phyloP scores from a whole-genome alignment of 2,113 vertebrate species.

The Oceanites oceanicus region DNA sequence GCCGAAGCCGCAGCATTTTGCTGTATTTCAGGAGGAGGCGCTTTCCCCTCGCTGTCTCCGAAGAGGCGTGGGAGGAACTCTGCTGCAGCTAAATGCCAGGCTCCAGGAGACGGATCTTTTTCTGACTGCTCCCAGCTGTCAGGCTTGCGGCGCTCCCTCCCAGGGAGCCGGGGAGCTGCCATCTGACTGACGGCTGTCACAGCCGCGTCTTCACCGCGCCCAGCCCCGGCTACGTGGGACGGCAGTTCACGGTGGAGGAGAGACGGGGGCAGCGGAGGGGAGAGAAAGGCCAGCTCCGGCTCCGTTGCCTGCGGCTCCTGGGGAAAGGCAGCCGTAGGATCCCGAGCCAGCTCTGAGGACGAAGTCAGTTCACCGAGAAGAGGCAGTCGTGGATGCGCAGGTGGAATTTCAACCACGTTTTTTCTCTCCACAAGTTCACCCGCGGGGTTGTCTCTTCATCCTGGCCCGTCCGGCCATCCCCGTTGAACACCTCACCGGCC shows the following conservation, averaged over 20 bases:
- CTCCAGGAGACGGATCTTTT: neutral
- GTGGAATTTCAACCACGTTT: no score
- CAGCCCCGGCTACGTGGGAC: neutral
- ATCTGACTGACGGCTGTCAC: neutral
- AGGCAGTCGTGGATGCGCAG: no score
- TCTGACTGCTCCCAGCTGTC: neutral
- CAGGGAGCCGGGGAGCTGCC: neutral
- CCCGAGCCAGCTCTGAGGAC: no score
- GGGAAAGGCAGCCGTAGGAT: no score
- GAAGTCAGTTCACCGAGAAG: no score
- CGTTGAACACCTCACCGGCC: neutral
- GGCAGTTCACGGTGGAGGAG: no score
- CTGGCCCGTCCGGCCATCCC: neutral
- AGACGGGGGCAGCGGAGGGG: no score
- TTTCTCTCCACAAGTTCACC: no score
- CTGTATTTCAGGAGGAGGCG: neutral
- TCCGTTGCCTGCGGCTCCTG: no score
- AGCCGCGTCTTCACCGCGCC: neutral
- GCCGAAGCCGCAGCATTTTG: neutral
- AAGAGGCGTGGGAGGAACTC: neutral
- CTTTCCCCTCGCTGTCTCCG: neutral
- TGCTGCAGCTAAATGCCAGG: neutral
- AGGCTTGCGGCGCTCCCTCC: neutral
- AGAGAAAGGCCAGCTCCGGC: no score
- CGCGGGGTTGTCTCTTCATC: no score